Percentiles rank a stretch among this genome's conserved stretches.
These are phyloP conservation scores for Aphelinus atriplicis DNA, from an alignment of 1,140 invertebrate genomes.

Conservation along the genomic window DNA sequence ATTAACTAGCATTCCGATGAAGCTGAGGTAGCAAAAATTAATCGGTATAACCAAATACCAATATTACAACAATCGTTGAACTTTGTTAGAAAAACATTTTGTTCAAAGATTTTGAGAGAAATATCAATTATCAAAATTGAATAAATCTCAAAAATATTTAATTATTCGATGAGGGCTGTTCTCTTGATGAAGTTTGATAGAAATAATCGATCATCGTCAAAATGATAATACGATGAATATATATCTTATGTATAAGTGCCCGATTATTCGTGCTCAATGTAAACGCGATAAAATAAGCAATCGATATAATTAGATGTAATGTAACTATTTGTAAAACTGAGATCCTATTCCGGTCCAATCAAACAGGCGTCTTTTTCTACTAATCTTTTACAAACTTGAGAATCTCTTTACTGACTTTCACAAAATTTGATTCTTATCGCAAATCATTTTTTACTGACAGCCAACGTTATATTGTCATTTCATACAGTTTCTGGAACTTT, in stretches of 20 bases:
- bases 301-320: conserved; percentile 16
- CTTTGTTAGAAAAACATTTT: too few species aligned
- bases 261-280: conserved; percentile 10
- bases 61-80: too few species aligned
- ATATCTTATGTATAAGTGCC: not conserved
- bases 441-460: too few species aligned
- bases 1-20: too few species aligned
- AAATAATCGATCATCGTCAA: not conserved
- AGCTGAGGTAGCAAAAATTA: too few species aligned
- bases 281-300: conserved; percentile 1
- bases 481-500: too few species aligned
- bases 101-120: too few species aligned
- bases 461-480: too few species aligned
- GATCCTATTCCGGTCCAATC: not conserved
- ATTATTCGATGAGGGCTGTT: conserved; percentile 7
- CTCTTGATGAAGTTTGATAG: conserved; percentile 11
- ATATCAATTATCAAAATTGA: too few species aligned
- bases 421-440: too few species aligned
- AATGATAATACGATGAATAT: not conserved
- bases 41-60: too few species aligned
- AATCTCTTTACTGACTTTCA: not conserved
- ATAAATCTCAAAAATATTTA: too few species aligned
- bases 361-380: not conserved
- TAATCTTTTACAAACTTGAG: not conserved
- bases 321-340: conserved; percentile 5